These are phyloP conservation scores for Elachura formosa DNA, from an alignment of 2,113 vertebrate species.

Conservation along the genomic window DNA sequence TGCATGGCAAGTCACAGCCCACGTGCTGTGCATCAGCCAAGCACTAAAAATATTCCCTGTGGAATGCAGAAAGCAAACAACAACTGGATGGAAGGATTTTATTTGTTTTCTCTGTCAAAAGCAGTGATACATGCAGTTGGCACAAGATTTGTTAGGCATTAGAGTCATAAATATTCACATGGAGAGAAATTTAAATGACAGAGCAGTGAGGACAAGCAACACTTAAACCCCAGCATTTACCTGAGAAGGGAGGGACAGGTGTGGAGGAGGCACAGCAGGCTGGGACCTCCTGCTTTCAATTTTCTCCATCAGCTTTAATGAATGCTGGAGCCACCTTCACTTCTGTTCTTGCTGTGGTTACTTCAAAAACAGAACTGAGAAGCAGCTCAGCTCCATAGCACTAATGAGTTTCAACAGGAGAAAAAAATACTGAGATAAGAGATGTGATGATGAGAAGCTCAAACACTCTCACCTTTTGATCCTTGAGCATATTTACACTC, in stretches of 20 bases:
- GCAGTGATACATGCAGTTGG: constrained; percentile 38
- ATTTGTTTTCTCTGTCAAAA: constrained; percentile 36
- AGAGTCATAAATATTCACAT: not conserved
- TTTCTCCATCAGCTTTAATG: not conserved
- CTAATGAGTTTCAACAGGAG: constrained; percentile 5
- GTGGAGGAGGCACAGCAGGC: not conserved
- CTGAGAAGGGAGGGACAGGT: not conserved
- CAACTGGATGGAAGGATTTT: not conserved
- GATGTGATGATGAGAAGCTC: not conserved
- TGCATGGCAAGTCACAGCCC: not conserved
- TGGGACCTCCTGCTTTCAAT: not conserved
- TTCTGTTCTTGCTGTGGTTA: not conserved
- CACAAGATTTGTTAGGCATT: not conserved
- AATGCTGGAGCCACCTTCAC: not conserved
- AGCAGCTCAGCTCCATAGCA: not conserved
- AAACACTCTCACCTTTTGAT: not conserved
- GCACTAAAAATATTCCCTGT: not conserved
- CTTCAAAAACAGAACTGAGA: not conserved
- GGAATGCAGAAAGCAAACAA: not conserved
- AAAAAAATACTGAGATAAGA: constrained; percentile 23
- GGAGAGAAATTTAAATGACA: not conserved
- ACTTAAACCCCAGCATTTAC: not conserved
- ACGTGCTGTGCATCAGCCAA: not conserved
- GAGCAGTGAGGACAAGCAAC: not conserved
- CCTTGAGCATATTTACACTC: not conserved